These are phyloP conservation scores for Ancistrus triradiatus DNA, from an alignment of 2,113 vertebrate genomes.

Conservation along the genomic window DNA sequence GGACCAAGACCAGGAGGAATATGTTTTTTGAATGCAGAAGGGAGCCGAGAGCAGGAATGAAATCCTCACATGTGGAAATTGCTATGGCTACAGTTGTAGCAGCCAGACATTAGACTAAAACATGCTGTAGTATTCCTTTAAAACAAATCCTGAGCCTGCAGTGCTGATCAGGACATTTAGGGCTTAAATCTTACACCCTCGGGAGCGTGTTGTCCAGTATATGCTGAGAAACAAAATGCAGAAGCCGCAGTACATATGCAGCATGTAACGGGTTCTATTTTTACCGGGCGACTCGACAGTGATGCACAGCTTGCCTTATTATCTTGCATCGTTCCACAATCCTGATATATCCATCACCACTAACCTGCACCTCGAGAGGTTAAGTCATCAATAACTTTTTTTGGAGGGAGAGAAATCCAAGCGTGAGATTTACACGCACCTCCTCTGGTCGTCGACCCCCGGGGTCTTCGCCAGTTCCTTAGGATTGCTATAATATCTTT, in stretches of 20 bases:
- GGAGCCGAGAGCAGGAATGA: too few relatives aligned
- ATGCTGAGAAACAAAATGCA: constrained; percentile 54
- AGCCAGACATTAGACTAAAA: too few relatives aligned
- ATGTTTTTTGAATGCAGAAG: too few relatives aligned
- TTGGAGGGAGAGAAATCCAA: constrained; percentile 63
- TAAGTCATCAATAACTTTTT: constrained; percentile 75
- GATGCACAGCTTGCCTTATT: constrained; percentile 75
- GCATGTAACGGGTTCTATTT: constrained; percentile 63
- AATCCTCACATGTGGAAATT: too few relatives aligned
- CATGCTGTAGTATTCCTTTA: too few relatives aligned
- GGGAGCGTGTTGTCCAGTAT: constrained; percentile 13
- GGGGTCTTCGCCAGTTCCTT: constrained; percentile 48
- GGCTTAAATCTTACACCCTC: neutral
- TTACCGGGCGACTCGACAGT: constrained; percentile 63
- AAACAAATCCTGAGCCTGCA: neutral
- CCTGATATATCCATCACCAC: constrained; percentile 70
- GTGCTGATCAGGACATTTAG: constrained; percentile 18
- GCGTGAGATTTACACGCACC: constrained; percentile 54
- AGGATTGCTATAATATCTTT: constrained; percentile 78
- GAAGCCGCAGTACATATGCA: constrained; percentile 35
- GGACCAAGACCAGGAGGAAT: too few relatives aligned
- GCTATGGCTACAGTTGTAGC: too few relatives aligned
- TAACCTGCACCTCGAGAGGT: constrained; percentile 71
- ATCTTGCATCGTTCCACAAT: constrained; percentile 65
- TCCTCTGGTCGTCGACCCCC: constrained; percentile 39